Conservation (phyloP, 2,888 invertebrate genomes). For the Scelioninae gen. 1 region DNA sequence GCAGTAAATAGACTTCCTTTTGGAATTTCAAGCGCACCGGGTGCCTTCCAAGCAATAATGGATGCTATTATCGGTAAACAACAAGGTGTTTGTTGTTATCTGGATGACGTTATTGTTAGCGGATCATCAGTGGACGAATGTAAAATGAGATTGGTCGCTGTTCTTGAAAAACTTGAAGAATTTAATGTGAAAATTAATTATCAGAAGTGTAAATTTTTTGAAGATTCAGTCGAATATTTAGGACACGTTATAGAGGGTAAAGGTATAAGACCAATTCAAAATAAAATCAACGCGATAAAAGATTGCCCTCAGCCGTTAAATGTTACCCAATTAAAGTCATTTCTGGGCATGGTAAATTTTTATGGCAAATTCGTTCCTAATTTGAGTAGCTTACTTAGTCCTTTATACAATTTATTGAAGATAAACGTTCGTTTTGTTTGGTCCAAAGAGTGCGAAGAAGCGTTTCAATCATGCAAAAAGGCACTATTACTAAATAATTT, state of each 20-base stretch:
- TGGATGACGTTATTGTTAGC: constrained; percentile 73
- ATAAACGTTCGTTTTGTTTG: background rate
- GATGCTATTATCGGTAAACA: constrained; percentile 14
- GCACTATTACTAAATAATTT: no score
- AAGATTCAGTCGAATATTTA: constrained; percentile 30
- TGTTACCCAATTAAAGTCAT: constrained; percentile 73
- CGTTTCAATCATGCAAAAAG: no score
- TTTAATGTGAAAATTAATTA: constrained; percentile 17
- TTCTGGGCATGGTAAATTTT: constrained; percentile 77
- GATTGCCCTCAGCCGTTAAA: constrained; percentile 59
- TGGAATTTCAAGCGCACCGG: constrained; percentile 31
- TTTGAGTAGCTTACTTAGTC: background rate
- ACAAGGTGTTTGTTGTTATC: constrained; percentile 80
- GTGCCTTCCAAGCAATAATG: constrained; percentile 48
- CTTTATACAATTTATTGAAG: background rate
- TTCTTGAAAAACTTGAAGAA: background rate
- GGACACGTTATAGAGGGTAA: constrained; percentile 24
- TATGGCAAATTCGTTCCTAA: constrained; percentile 75
- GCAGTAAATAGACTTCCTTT: constrained; percentile 27
- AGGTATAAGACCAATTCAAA: constrained; percentile 41
- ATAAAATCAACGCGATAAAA: constrained; percentile 27
- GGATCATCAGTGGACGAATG: constrained; percentile 22
- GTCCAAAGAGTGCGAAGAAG: no score
- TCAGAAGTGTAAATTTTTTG: constrained; percentile 32
- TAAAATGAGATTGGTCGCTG: constrained; percentile 4